A percentile compares a stretch with the other conserved stretches of the same genome.
Conservation (phyloP, 2,113 vertebrate genomes). For the Morone saxatilis region DNA sequence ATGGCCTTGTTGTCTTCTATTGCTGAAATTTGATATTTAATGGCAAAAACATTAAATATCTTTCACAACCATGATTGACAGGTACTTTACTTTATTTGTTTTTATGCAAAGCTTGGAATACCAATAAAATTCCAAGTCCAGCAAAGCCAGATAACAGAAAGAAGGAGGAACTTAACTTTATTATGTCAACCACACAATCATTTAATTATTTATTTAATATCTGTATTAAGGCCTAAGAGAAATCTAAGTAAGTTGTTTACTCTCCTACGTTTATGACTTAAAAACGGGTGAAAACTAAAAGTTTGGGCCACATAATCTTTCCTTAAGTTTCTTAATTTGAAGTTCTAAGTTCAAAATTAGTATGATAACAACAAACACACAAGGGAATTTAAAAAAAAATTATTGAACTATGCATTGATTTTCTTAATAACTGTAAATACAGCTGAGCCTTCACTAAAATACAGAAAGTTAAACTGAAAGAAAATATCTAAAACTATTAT, state of each 20-base stretch:
- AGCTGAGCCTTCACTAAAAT: neutral
- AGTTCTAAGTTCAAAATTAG: no score
- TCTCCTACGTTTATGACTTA: no score
- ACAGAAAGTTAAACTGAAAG: neutral
- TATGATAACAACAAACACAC: no score
- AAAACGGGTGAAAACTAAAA: no score
- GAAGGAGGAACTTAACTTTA: neutral
- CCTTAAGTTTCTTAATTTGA: neutral
- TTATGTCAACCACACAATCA: neutral
- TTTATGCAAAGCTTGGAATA: neutral
- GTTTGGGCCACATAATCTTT: no score
- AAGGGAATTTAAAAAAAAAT: no score
- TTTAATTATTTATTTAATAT: neutral
- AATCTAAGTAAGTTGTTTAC: no score
- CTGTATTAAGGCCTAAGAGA: no score
- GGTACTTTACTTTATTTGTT: neutral
- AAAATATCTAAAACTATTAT: neutral
- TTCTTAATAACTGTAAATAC: neutral
- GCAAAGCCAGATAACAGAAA: neutral
- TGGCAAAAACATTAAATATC: neutral
- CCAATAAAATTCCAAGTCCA: neutral
- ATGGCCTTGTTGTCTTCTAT: conserved; percentile 12
- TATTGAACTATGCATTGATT: neutral
- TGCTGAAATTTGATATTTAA: conserved; percentile 16
- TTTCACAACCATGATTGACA: neutral